Base-by-base conservation (phyloP, 2,888 invertebrate genomes). In the Iselma pallidipennis region DNA sequence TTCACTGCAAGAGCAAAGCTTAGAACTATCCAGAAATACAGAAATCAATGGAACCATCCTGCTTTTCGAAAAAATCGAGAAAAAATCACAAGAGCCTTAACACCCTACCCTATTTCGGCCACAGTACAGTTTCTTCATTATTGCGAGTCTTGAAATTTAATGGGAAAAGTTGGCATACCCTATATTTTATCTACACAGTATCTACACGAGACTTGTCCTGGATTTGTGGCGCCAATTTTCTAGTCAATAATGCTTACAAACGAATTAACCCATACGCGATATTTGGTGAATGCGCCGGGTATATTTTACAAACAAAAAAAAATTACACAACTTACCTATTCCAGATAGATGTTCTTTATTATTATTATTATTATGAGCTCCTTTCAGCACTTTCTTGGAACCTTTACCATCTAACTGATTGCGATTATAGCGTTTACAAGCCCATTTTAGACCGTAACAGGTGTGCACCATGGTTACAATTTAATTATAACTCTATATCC, bases 361-460 rank as follows among this genome's bases (percentile, higher is more conserved):
- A 37, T 37, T 16, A 37, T 10, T 21, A 10, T 10, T 21, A n/a
- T n/a, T n/a, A n/a, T n/a, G n/a, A n/a, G n/a, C 52, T 42, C 57
- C 50, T 29, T 59, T 59, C 6, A 28, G 3, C 25, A 4, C 42
- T 5, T 21, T 51, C 29, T 48, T 62, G 33, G 29, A 54, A 58
- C 25, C 9, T 42, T 57, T 50, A 29, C 45, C 19, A 31, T 54
- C 54, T 25, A 54, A 45, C 25, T 50, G 63, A n/a, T 50, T 59
- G 21, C 54, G 53, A 21, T 21, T 64, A 37, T 57, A 60, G 12
- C 55, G 63, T 57, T 62, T 66, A 49, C 68, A 66, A 28, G 60
- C 66, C 68, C 68, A 68, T 61, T 57, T 63, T 19, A 68, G 28
- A 4, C 63, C 65, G 49, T 68, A 68, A 60, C 68, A 68, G 56